Percentiles rank a stretch among this genome's conserved stretches.
These are phyloP conservation scores for Delichon dasypus DNA, from an alignment of 2,797 vertebrate genomes.

Conservation along the genomic window DNA sequence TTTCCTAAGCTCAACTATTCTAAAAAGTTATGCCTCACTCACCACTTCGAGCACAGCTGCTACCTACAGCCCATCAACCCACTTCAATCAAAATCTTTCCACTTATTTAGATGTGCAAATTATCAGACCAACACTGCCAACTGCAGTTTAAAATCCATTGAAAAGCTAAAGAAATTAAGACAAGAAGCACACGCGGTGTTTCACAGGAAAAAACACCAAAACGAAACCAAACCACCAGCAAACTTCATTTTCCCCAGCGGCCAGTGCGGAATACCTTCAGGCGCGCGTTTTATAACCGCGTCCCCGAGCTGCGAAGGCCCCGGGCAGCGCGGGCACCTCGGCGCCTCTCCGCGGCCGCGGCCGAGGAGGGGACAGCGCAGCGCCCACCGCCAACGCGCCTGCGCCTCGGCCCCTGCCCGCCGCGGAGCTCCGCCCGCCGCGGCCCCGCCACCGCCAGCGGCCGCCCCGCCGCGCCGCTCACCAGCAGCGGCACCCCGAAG, in stretches of 20 bases:
- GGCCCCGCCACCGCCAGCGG: not conserved
- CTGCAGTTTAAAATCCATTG: accelerated
- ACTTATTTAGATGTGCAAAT: not conserved
- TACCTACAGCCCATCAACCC: not conserved
- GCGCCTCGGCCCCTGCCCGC: too few species aligned
- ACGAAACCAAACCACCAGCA: not conserved
- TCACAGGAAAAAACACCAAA: too few species aligned
- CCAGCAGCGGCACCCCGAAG: not conserved
- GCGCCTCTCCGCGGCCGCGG: not conserved
- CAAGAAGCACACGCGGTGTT: accelerated
- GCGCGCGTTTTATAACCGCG: accelerated
- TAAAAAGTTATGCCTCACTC: not conserved
- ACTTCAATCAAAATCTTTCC: not conserved
- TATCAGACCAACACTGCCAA: accelerated
- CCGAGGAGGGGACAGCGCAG: not conserved
- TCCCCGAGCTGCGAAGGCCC: accelerated
- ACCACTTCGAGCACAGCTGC: not conserved
- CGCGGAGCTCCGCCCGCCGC: not conserved
- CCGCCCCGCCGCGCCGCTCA: not conserved
- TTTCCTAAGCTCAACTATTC: not conserved
- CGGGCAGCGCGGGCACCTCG: not conserved
- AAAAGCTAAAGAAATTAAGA: not conserved
- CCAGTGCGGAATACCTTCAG: accelerated
- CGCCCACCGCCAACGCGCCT: too few species aligned
- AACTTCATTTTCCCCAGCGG: not conserved